Base-by-base conservation (phyloP, 2,797 vertebrate species). In the Sebastes aleutianus region DNA sequence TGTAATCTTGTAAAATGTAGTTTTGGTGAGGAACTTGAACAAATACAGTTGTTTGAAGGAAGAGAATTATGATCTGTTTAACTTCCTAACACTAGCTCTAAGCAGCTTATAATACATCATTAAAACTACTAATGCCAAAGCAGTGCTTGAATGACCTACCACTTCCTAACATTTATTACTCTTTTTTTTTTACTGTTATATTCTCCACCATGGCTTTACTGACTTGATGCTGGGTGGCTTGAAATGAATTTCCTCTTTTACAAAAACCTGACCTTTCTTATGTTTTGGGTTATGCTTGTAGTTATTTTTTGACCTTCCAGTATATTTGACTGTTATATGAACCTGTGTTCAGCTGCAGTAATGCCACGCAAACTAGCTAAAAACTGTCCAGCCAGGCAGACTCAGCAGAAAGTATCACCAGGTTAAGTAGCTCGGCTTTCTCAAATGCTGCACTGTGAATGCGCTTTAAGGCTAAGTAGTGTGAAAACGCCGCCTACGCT, bases 351-450 rank as follows among this genome's bases (percentile, higher is more conserved):
- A 43, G 16, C 54, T 39, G 34, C 70, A 64, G 70, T 87, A 73
- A 57, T 14, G 16, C n/a, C 20, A 12, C n/a, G 36, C 13, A 67
- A 64, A 76, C 54, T 24, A 50, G 12, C 70, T 73, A 54, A 24
- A 74, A 82, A 54, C 54, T 57, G 57, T 11, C 67, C 20, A 71
- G 63, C 10, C 62, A 47, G 57, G 65, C 62, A 34, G 76, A 76
- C 78, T 83, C 69, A 79, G 81, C 86, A 82, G 80, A 74, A 66
- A 27, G 54, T 73, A 70, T 86, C 75, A 77, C 47, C 57, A 63
- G 75, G 76, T 87, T 78, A 77, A 85, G 80, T 31, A 86, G 79
- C 82, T 77, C 57, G 7, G 74, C 78, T 86, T 87, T 78, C 73
- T 82, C 29, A 83, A 89, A 71, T 53, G 53, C 73, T 63, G 54